A percentile compares a stretch with the other conserved stretches of the same genome.
Evolutionary conservation across 2,888 invertebrate genomes (phyloP).

Genomic region (Tetanocera ferruginea): DNA sequence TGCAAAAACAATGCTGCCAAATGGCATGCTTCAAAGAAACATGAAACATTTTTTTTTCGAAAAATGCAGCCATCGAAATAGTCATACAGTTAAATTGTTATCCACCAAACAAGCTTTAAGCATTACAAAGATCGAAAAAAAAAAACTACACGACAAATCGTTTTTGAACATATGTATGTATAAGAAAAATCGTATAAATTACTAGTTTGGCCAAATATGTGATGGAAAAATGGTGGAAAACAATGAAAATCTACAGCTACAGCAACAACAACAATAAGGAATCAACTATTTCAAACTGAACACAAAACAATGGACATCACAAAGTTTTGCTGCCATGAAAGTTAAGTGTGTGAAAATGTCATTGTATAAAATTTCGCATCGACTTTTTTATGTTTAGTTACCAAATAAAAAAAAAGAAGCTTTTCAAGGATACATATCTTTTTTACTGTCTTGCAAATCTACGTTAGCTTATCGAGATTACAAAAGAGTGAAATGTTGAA

Average conservation of each 20-base stretch:
- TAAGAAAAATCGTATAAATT: constrained; percentile 15
- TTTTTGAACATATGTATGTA: constrained; percentile 2
- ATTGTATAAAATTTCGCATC: neutral
- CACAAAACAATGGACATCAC: neutral
- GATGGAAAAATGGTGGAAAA: neutral
- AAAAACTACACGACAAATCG: constrained; percentile 19
- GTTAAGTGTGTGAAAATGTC: neutral
- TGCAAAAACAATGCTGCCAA: neutral
- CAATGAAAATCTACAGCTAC: neutral
- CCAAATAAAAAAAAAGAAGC: neutral
- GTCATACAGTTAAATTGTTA: neutral
- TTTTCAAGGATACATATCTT: neutral
- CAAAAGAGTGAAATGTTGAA: too few relatives aligned
- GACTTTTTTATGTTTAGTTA: neutral
- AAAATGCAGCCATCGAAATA: neutral
- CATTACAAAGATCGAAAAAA: neutral
- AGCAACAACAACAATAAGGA: neutral
- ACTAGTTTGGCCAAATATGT: neutral
- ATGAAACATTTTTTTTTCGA: neutral
- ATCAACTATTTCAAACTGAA: neutral
- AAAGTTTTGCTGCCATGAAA: neutral
- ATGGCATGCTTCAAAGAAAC: neutral
- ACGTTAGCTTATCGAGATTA: too few relatives aligned
- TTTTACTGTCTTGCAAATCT: too few relatives aligned
- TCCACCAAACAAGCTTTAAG: neutral